phyloP scores from a whole-genome alignment of 2,113 vertebrate species.

The Trogon surrucura region DNA sequence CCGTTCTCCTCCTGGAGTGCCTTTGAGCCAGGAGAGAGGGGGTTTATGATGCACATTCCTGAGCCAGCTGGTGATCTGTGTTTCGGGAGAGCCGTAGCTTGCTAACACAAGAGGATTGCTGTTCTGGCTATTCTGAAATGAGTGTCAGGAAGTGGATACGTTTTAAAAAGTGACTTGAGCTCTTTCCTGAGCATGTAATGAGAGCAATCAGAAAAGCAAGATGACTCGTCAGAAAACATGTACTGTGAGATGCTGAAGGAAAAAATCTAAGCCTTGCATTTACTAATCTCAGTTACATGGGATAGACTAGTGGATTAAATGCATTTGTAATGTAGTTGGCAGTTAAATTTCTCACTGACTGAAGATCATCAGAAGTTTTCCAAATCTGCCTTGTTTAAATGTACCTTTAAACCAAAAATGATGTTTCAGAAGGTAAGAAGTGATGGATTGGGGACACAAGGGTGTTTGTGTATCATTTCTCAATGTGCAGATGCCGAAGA shows the following conservation, averaged over 20 bases:
- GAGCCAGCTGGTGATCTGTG: background rate
- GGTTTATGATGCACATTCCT: accelerated
- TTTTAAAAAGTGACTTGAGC: background rate
- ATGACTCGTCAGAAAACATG: background rate
- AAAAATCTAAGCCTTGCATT: slow-evolving; percentile 27
- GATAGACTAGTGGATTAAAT: slow-evolving; percentile 24
- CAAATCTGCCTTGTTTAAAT: background rate
- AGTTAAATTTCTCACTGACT: background rate
- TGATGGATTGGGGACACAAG: background rate
- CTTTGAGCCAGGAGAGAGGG: background rate
- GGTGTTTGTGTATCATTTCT: background rate
- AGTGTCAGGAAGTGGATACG: background rate
- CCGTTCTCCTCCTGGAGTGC: accelerated
- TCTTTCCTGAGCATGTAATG: background rate
- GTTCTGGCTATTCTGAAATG: background rate
- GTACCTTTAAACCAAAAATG: background rate
- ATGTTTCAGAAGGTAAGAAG: background rate
- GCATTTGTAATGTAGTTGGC: slow-evolving; percentile 31
- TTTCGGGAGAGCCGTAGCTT: background rate
- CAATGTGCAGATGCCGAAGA: background rate
- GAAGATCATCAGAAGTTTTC: background rate
- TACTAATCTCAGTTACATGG: slow-evolving; percentile 6
- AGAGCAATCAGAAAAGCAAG: slow-evolving; percentile 12
- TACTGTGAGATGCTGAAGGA: background rate
- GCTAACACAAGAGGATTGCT: background rate